Base-by-base conservation (phyloP, 2,113 vertebrate species). In the Numida meleagris region DNA sequence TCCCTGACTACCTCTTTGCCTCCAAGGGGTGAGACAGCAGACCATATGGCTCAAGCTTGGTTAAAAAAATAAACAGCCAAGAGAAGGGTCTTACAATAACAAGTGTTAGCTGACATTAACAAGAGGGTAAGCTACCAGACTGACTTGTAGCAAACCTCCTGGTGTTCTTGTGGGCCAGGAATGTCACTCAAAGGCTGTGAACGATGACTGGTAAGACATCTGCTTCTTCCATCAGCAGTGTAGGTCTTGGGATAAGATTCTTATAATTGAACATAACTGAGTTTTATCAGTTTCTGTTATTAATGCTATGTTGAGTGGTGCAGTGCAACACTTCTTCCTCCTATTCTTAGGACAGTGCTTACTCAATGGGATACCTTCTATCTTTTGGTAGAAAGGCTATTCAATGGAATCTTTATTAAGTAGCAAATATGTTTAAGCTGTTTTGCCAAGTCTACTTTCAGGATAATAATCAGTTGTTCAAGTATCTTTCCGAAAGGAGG, bases 281-380 rank as follows among this genome's bases (percentile, higher is more conserved):
- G 13, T 17, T 82, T 71, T 34, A 17, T 46, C 10, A 20, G 0
- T 50, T 93, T 80, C 16, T 67, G 21, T 51, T 48, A 68, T 18
- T 72, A 48, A 65, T 63, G 65, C 1, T 0, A 59, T 59, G 55
- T 57, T 36, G 45, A 6, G 34, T 74, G 31, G 25, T 43, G 24
- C 17, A 40, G 29, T 42, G 11, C 34, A 23, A 6, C 4, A 0
- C 15, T 2, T 6, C 1, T 14, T 8, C 4, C 19, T 3, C 23
- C 8, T 43, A 8, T 71, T 50, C 88, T 89, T 63, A 75, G 61
- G 34, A n/a, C 3, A 55, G 6, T 71, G 63, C 20, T 75, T 72
- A 21, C 10, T 62, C 34, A 53, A 43, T 48, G 29, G 29, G 12
- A 29, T 74, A 74, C 42, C 16, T 36, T 73, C 8, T 7, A 40